A percentile compares a stretch with the other conserved stretches of the same genome.
Evolutionary conservation across 2,888 invertebrate species (phyloP).

Genomic region (Xestia ashworthii): DNA sequence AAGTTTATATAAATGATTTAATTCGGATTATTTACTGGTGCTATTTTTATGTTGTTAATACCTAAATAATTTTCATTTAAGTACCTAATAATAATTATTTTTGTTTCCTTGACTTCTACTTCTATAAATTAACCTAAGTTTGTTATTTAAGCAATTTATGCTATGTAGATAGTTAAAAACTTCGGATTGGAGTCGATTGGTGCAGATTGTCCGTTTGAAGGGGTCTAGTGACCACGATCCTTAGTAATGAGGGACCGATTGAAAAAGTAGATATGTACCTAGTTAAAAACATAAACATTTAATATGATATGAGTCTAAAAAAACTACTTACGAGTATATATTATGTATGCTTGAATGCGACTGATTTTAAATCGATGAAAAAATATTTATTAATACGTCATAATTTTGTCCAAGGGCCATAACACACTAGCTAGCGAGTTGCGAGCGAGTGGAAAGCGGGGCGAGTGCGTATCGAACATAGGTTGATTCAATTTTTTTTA

Average conservation of each 20-base stretch:
- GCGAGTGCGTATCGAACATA: too few relatives aligned
- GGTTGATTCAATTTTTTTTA: too few relatives aligned
- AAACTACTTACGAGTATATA: not conserved
- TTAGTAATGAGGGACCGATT: too few relatives aligned
- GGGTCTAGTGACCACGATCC: too few relatives aligned
- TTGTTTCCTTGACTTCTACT: not conserved
- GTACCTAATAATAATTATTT: not conserved
- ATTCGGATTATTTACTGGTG: constrained; percentile 26
- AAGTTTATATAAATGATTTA: not conserved
- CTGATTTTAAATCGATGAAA: constrained; percentile 30
- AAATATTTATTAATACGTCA: not conserved
- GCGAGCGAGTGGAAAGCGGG: too few relatives aligned
- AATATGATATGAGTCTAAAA: not conserved
- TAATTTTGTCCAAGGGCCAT: constrained; percentile 1
- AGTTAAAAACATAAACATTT: not conserved
- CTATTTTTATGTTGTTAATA: constrained; percentile 17
- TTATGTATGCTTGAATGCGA: constrained; percentile 32
- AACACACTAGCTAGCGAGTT: too few relatives aligned
- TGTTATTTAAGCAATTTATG: constrained; percentile 9
- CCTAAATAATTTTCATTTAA: constrained; percentile 15
- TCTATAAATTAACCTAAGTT: not conserved
- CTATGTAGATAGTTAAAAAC: not conserved
- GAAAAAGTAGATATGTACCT: too few relatives aligned
- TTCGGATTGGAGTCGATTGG: too few relatives aligned
- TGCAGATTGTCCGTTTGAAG: too few relatives aligned